Base-by-base conservation (phyloP, 2,888 invertebrate species). In the Adela reaumurella region DNA sequence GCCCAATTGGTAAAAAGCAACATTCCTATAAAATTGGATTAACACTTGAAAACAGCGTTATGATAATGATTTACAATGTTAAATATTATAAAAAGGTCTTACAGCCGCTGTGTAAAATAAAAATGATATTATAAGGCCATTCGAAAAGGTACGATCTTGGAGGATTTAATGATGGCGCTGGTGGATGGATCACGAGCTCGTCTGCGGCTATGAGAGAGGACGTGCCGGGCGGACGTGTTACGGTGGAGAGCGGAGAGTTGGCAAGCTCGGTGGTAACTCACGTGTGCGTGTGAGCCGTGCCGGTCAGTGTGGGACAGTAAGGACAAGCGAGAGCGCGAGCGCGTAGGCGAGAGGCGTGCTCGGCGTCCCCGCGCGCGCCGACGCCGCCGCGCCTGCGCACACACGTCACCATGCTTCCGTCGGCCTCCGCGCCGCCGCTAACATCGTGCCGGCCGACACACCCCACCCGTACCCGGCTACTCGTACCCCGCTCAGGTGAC, bases 291-390 rank as follows among this genome's bases (percentile, higher is more conserved):
- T 35, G 35, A 19, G 29, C 46, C 66, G 60, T 24, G 69, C 70
- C 71, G 71, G 73, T 74, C 72, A 74, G 71, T 67, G 73, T 71
- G 74, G 67, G 68, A 67, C 74, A 66, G 65, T 61, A 59, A 63
- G 64, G 62, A 66, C 74, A 65, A 74, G 74, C 68, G 66, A 63
- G 62, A 74, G 68, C 62, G 63, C 66, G 66, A 68, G 45, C 51
- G 51, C 42, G 45, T 19, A 19, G 17, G 45, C 56, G 58, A 68
- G 69, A 57, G 66, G 64, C 65, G 64, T 65, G 66, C 65, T 67
- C 63, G 70, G 63, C 66, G 62, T 62, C 68, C 59, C 56, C 62
- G 62, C 64, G 60, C 48, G 16, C 50, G 51, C 28, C 53, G 63
- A 62, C 65, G 68, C 68, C 68, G 67, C 67, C 62, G 67, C 70